These are phyloP conservation scores for Perodicticus potto DNA, from an alignment of 2,797 vertebrate genomes.

Conservation along the genomic window DNA sequence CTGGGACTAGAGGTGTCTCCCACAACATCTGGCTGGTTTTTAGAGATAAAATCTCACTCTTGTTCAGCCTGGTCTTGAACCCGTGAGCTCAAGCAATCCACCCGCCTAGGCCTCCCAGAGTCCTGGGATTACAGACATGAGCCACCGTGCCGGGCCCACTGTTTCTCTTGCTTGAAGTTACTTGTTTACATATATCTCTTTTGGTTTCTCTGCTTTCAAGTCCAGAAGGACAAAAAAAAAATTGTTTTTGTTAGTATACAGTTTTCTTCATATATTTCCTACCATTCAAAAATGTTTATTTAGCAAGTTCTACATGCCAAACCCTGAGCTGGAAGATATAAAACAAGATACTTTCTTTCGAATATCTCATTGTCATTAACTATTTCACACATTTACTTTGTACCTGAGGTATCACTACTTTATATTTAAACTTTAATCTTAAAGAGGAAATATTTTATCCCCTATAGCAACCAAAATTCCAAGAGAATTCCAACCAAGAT, in stretches of 20 bases:
- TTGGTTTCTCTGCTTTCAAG: neutral
- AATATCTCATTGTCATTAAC: neutral
- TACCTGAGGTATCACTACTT: neutral
- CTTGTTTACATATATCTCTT: neutral
- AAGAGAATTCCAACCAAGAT: neutral
- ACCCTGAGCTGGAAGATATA: neutral
- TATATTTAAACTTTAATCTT: constrained; percentile 53
- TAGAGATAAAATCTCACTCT: no score
- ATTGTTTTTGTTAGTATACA: neutral
- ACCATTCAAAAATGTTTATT: neutral
- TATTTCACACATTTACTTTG: neutral
- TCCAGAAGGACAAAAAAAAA: neutral
- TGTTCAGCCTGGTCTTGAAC: no score
- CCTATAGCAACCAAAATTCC: constrained; percentile 10
- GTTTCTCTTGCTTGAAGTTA: neutral
- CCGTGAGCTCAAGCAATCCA: no score
- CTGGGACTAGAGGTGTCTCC: no score
- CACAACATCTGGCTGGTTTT: no score
- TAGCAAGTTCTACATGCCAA: neutral
- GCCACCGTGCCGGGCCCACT: neutral
- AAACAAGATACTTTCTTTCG: neutral
- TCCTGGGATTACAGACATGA: no score
- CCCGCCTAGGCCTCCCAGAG: no score
- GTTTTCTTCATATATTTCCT: neutral
- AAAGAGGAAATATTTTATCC: neutral